phyloP scores from a whole-genome alignment of 35 echinoderm and acorn worm species.

The Heliocidaris erythrogramma region DNA sequence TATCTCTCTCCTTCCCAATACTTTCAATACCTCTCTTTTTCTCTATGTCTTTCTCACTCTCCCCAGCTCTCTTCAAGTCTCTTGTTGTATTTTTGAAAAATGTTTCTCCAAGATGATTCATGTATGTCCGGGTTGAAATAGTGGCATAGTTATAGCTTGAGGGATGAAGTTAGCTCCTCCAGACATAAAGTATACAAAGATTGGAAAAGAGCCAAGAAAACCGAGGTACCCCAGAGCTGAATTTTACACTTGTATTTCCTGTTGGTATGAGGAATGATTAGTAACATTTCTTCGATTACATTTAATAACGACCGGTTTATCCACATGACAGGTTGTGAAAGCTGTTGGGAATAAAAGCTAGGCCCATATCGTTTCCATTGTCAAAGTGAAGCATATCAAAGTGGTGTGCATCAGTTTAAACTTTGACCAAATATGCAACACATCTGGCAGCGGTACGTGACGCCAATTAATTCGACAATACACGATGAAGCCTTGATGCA shows the following conservation, averaged over 20 bases:
- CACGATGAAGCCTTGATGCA: not conserved
- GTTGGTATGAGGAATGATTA: not conserved
- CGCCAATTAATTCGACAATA: not conserved
- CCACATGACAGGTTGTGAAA: not conserved
- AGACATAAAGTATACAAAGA: not conserved
- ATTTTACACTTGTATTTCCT: constrained; percentile 1
- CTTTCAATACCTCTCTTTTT: not conserved
- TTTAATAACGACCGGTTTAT: not conserved
- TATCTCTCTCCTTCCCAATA: too few species aligned
- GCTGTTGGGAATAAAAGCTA: not conserved
- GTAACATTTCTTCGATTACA: constrained; percentile 5
- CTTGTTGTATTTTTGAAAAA: not conserved
- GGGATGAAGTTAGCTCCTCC: not conserved
- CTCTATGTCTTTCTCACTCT: not conserved
- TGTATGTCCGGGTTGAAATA: not conserved
- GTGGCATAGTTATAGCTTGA: not conserved
- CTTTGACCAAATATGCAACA: not conserved
- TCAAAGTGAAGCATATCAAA: not conserved
- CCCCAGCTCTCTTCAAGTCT: not conserved
- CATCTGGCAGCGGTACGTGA: not conserved
- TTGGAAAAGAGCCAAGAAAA: not conserved
- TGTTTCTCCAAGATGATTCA: not conserved
- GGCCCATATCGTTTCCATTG: not conserved
- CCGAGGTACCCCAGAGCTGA: not conserved
- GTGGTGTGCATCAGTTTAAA: not conserved